Evolutionary conservation across 2,888 invertebrate genomes (phyloP).

Genomic region (Phania funesta): DNA sequence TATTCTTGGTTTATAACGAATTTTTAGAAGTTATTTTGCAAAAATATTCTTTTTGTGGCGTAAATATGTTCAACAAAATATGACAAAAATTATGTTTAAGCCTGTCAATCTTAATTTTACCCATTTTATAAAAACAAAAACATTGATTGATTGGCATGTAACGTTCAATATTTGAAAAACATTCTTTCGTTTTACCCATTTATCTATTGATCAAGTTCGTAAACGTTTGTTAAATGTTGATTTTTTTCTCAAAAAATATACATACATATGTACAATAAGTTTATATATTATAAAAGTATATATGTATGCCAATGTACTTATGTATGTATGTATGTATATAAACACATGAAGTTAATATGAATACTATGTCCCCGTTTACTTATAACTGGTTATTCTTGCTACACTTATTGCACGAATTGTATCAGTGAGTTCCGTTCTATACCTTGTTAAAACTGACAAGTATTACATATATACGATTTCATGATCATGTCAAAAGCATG

Average conservation of each 20-base stretch:
- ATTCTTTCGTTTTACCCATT: too few species aligned
- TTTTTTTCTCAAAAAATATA: too few species aligned
- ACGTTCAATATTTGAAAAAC: not conserved
- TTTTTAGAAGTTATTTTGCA: too few species aligned
- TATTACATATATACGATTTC: conserved; percentile 11
- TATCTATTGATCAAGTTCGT: too few species aligned
- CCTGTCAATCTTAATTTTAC: too few species aligned
- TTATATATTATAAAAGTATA: too few species aligned
- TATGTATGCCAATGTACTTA: not conserved
- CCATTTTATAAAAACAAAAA: not conserved
- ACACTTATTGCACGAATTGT: conserved; percentile 5
- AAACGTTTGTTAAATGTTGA: too few species aligned
- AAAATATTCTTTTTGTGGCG: too few species aligned
- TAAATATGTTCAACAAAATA: too few species aligned
- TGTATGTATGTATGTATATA: not conserved
- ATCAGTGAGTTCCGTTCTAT: conserved; percentile 14
- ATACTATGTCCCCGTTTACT: conserved; percentile 27
- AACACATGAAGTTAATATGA: not conserved
- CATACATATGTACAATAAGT: too few species aligned
- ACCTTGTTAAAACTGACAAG: not conserved
- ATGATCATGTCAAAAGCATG: conserved; percentile 24
- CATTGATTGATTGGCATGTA: not conserved
- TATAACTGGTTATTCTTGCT: conserved; percentile 46
- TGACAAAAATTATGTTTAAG: too few species aligned
- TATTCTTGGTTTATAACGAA: too few species aligned